Base-by-base conservation (phyloP, 2,888 invertebrate species). In the Drosophila lutescens region DNA sequence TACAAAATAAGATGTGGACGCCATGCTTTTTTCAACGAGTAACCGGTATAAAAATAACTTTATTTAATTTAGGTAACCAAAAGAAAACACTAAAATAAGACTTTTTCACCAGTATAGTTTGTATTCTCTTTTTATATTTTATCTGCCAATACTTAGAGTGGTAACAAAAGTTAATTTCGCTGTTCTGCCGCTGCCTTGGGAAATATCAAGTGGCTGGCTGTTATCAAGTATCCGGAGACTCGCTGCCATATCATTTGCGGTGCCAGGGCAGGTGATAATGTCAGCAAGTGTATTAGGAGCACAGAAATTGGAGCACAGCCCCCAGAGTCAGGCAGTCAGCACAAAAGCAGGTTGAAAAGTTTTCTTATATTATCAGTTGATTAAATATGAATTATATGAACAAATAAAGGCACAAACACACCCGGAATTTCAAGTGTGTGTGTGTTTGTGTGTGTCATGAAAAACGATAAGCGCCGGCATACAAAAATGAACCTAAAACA, bases 341-440 rank as follows among this genome's bases (percentile, higher is more conserved):
- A 66, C 55, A 51, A 63, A 62, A 66, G 62, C 61, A 53, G 26
- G 72, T 46, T 72, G 76, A 38, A 66, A 43, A 57, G 41, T 41
- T 55, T 63, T 41, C 61, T 58, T 70, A 72, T 65, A 81, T 80
- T 84, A 84, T 84, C 83, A 84, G 89, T 84, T 84, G 83, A 84
- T 88, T 84, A 88, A 84, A 84, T 88, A 84, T 86, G 89, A 88
- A 88, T 84, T 86, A 84, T 74, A 83, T 60, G 80, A 57, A 82
- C 75, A 82, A 70, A 75, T 56, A 86, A 51, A 69, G 34, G 38
- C 30, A 61, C 15, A 60, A 44, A 58, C 34, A 68, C 43, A 53
- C 15, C 38, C 12, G 9, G 17, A 46, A 57, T 47, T 51, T 41
- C 23, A 9, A 41, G 1, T 30, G 32, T 55, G 46, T 61, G 30